Base-by-base conservation (phyloP, 2,888 invertebrate species). In the Stenoptilia bipunctidactyla region DNA sequence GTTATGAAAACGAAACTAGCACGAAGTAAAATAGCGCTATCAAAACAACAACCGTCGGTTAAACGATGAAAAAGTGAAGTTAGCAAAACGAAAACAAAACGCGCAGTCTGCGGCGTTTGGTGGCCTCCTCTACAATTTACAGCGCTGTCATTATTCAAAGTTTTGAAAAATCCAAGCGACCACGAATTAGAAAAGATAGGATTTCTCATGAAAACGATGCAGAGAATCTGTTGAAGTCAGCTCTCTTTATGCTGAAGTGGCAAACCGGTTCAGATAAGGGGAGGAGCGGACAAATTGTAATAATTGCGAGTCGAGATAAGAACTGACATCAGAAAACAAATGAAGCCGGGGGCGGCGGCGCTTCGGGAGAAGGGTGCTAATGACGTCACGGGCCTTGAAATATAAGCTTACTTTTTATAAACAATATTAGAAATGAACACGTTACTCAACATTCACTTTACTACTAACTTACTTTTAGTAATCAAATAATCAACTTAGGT, bases 321-420 rank as follows among this genome's bases (percentile, higher is more conserved):
- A 70, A 80, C 65, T 82, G 82, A 80, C 80, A 77, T 75, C 76
- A 82, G 77, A 82, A 83, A 83, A 82, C 82, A 83, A 82, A 82
- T 82, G 82, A 80, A 77, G 67, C 73, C 68, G 66, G 73, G 70
- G 55, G 70, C 50, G 54, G 52, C 52, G 57, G 47, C n/a, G n/a
- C n/a, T n/a, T 20, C 51, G 51, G 47, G 47, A 43, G 52, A 43
- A 52, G 51, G 53, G 52, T 55, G 50, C 52, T 55, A 58, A 68
- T 74, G 72, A 73, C 75, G 72, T 76, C 74, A 77, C 57, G 48
- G 54, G 54, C 51, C 54, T 49, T 30, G n/a, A 30, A 30, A 5
- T 20, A 20, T 8, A 20, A 20, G 20, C 4, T 5, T 20, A n/a
- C n/a, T n/a, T n/a, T n/a, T n/a, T n/a, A n/a, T n/a, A n/a, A n/a